These are phyloP conservation scores for Condylura cristata DNA, from an alignment of 2,113 vertebrate genomes.

Conservation along the genomic window DNA sequence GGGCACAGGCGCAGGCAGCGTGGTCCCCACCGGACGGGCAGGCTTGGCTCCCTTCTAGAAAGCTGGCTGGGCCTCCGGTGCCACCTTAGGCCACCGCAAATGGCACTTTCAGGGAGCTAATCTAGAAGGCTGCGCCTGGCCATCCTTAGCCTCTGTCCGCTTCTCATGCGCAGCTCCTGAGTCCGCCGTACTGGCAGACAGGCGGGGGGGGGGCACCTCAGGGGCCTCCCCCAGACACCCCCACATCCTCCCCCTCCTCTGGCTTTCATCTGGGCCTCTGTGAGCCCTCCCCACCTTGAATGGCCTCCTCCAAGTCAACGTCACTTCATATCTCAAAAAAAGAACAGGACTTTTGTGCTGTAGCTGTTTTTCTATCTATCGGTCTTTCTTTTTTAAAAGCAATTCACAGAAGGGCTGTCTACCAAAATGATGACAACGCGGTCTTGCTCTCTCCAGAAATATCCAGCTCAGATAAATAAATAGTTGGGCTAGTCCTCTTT, in stretches of 20 bases:
- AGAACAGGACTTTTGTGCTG: neutral
- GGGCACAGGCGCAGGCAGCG: fast-evolving
- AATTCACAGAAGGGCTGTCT: slow-evolving; percentile 23
- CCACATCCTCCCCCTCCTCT: neutral
- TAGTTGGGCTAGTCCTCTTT: neutral
- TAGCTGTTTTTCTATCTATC: neutral
- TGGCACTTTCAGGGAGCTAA: neutral
- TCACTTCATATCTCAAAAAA: neutral
- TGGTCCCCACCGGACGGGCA: fast-evolving
- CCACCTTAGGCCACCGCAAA: neutral
- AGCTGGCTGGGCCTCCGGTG: neutral
- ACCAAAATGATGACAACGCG: neutral
- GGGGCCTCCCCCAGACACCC: neutral
- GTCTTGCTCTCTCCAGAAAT: slow-evolving; percentile 43
- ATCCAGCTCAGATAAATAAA: neutral
- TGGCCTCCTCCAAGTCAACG: neutral
- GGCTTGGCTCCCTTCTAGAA: neutral
- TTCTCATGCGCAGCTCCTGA: neutral
- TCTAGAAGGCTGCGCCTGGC: neutral
- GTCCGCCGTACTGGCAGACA: neutral
- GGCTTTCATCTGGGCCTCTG: neutral
- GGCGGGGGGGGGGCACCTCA: neutral
- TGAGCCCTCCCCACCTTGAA: neutral
- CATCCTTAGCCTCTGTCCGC: neutral
- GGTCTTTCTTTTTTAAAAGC: neutral